Evolutionary conservation across 2,888 invertebrate genomes (phyloP), one percentile per base, ranked within the genome.

Genomic region (Sphaerophoria taeniata): DNA sequence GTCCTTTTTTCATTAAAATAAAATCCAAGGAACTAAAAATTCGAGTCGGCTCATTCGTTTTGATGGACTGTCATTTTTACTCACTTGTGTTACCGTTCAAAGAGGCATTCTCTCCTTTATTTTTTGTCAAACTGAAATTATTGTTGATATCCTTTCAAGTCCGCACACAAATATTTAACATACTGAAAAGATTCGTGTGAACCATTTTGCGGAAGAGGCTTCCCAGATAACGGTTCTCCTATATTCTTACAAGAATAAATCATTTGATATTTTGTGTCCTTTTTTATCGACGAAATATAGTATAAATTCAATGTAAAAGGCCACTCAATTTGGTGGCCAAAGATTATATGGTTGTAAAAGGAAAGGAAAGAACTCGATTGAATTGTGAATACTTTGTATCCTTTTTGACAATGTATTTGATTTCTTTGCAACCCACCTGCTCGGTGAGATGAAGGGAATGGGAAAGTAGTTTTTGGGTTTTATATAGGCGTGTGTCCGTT

Each of bases 31-130:
- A 83, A 83, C 47, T 83, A 47, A 70, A 61, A 78, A 83, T 85
- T 85, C 56, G 80, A 36, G 61, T 70, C 84, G 84, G 84, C 84
- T 85, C 80, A 85, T 85, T 85, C 84, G 76, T 24, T 24, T 24
- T 24, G 24, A 24, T 24, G 24, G 24, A 24, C 24, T 24, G 24
- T 24, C 1, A 24, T 24, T 24, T 24, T 24, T 24, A 2, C 24
- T 24, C 24, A 24, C 24, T 24, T 24, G 24, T 24, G 24, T 24
- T 2, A 24, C 1, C 24, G 24, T 1, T 24, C 24, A 24, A n/a
- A n/a, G 24, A 24, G 24, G 24, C 24, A 24, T 24, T 24, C 24
- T 24, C 24, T 24, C 24, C 2, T 24, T 24, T 24, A 24, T 24
- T 24, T 24, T 1, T 24, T 24, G 24, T 24, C 24, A 24, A 24